Conservation (phyloP, 2,888 invertebrate species). For the Drosophila infuscata region DNA sequence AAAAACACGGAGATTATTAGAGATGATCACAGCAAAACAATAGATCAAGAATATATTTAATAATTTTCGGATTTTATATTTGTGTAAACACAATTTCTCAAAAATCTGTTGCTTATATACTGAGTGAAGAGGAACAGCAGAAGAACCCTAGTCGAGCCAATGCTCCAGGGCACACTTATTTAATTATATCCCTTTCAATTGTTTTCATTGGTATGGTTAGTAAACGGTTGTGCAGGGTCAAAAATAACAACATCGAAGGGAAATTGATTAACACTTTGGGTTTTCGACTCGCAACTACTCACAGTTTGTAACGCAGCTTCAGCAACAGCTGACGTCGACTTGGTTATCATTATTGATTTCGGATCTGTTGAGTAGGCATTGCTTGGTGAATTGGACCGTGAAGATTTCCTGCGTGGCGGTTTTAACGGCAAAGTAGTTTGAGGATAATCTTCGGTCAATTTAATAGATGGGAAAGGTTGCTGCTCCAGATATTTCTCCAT, state of each 20-base stretch:
- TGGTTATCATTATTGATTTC: slow-evolving; percentile 27
- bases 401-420: slow-evolving; percentile 83
- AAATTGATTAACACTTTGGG: slow-evolving; percentile 27
- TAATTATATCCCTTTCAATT: neutral
- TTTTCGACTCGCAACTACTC: slow-evolving; percentile 55
- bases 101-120: neutral
- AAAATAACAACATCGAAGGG: slow-evolving; percentile 40
- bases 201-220: slow-evolving; percentile 59
- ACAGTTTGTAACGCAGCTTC: slow-evolving; percentile 52
- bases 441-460: slow-evolving; percentile 57
- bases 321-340: neutral
- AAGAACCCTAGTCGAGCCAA: neutral
- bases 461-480: slow-evolving; percentile 37
- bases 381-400: slow-evolving; percentile 82
- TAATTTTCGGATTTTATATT: neutral
- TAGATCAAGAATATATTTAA: neutral
- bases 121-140: neutral
- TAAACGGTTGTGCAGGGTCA: slow-evolving; percentile 46
- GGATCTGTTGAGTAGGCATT: slow-evolving; percentile 47
- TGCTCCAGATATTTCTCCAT: slow-evolving; percentile 3
- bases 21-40: neutral
- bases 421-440: slow-evolving; percentile 77
- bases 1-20: neutral
- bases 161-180: neutral
- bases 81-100: neutral